Conservation (phyloP, 1,140 invertebrate genomes). For the Rhagoletis pomonella region DNA sequence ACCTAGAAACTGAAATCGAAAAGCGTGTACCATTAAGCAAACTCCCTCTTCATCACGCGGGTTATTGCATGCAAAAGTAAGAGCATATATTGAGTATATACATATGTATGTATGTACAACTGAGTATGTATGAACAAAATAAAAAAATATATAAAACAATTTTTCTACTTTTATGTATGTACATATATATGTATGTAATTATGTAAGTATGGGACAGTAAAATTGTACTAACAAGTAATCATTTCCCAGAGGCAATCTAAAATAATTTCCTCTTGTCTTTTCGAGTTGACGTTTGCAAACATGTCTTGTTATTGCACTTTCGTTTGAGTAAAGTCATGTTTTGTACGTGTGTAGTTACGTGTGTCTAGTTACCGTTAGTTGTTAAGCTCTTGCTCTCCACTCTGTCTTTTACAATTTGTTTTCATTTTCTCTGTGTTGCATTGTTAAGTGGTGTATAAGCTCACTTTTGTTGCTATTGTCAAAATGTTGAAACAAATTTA, state of each 20-base stretch:
- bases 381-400: not conserved
- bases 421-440: not conserved
- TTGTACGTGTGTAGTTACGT: not conserved
- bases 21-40: too few relatives aligned
- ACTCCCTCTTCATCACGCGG: not conserved
- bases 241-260: slow-evolving; percentile 39
- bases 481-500: not conserved
- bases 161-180: not conserved
- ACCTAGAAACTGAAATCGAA: not conserved
- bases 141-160: too few relatives aligned
- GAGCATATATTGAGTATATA: too few relatives aligned
- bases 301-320: not conserved
- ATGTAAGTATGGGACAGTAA: not conserved
- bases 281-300: not conserved
- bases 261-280: slow-evolving; percentile 39
- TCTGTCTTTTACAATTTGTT: slow-evolving; percentile 12
- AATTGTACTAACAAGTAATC: slow-evolving; percentile 18
- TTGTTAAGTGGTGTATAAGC: not conserved
- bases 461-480: not conserved
- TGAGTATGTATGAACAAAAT: not conserved
- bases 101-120: not conserved
- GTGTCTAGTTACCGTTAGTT: not conserved
- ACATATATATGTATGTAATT: not conserved
- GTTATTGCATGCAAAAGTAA: not conserved
- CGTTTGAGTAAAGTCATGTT: not conserved